Percentiles rank a stretch among this genome's conserved stretches.
These are phyloP conservation scores for Asteroscopus sphinx DNA, from an alignment of 2,888 invertebrate genomes.

Conservation along the genomic window DNA sequence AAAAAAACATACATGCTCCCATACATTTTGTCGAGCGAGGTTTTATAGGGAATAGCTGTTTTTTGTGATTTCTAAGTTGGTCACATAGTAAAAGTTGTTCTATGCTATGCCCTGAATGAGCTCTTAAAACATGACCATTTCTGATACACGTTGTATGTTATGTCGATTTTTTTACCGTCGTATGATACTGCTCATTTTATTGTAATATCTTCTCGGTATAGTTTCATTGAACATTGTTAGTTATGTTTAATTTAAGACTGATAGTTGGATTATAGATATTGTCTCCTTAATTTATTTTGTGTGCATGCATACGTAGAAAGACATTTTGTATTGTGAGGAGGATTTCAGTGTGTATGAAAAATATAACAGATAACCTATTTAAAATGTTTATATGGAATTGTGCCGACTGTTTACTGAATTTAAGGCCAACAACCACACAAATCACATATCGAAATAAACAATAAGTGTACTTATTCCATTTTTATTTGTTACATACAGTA, in stretches of 20 bases:
- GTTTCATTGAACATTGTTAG: conserved; percentile 63
- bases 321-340: conserved; percentile 53
- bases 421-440: background rate
- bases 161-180: conserved; percentile 40
- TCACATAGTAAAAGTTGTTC: too few relatives aligned
- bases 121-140: too few relatives aligned
- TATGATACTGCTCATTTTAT: conserved; percentile 61
- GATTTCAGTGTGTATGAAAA: conserved; percentile 36
- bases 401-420: conserved; percentile 32
- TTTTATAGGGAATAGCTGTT: too few relatives aligned
- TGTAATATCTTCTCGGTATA: conserved; percentile 51
- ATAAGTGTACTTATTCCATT: conserved; percentile 3
- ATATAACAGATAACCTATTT: conserved; percentile 19
- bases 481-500: background rate
- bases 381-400: conserved; percentile 21
- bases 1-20: too few relatives aligned
- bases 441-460: conserved; percentile 1
- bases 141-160: too few relatives aligned
- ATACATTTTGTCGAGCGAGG: too few relatives aligned
- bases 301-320: conserved; percentile 62
- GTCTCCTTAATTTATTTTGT: conserved; percentile 68
- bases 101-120: too few relatives aligned
- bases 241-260: conserved; percentile 83
- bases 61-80: too few relatives aligned
- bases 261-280: conserved; percentile 71